Evolutionary conservation across 2,797 vertebrate species (phyloP).

Genomic region (Labroides dimidiatus): DNA sequence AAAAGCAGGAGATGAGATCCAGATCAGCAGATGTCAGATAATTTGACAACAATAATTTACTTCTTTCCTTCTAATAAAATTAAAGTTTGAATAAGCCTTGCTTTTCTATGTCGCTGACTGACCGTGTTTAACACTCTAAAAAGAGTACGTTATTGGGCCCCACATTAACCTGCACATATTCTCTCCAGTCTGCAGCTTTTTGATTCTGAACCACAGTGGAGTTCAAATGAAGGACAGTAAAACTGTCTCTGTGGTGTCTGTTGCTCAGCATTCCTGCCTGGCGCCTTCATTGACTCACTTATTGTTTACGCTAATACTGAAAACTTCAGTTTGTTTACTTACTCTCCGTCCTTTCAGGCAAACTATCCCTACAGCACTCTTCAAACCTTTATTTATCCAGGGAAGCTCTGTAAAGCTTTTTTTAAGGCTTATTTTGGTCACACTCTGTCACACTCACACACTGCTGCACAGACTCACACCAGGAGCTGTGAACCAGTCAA

Average conservation of each 20-base stretch:
- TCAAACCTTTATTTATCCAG: conserved; percentile 24
- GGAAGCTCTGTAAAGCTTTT: conserved; percentile 20
- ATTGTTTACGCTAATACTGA: conserved; percentile 20
- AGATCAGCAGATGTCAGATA: too few relatives aligned
- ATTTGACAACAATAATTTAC: too few relatives aligned
- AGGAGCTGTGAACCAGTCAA: conserved; percentile 3
- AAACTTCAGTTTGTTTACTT: conserved; percentile 27
- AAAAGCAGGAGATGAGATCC: too few relatives aligned
- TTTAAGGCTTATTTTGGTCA: background rate
- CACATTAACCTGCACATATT: too few relatives aligned
- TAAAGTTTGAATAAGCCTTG: too few relatives aligned
- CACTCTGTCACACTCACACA: conserved; percentile 11
- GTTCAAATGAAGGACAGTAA: conserved; percentile 11
- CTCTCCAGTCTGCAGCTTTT: background rate
- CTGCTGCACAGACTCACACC: conserved; percentile 25
- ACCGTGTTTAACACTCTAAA: too few relatives aligned
- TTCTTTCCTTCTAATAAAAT: background rate
- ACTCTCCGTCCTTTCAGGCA: conserved; percentile 1
- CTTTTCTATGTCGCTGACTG: too few relatives aligned
- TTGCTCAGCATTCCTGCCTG: background rate
- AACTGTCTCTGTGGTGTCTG: background rate
- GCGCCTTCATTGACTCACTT: background rate
- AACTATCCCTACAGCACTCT: background rate
- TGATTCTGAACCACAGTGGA: background rate
- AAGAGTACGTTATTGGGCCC: too few relatives aligned